A percentile compares a stretch with the other conserved stretches of the same genome.
Conservation (phyloP, 2,888 invertebrate genomes). For the Orchesellides sinensis region DNA sequence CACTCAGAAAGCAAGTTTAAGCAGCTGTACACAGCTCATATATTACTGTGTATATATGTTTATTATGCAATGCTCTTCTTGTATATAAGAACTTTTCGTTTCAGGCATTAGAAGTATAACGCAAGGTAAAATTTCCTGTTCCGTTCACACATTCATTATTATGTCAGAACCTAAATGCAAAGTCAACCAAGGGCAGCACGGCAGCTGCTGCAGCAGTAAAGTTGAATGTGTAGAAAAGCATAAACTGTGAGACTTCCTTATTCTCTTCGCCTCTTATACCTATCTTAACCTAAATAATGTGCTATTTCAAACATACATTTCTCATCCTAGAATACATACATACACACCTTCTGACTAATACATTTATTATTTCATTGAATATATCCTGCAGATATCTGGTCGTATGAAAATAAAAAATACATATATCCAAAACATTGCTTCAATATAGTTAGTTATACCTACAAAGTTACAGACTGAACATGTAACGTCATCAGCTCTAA, state of each 20-base stretch:
- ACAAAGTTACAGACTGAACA: not conserved
- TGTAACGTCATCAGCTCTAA: slow-evolving; percentile 14
- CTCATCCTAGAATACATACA: not conserved
- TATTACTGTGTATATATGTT: not conserved
- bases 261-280: no score
- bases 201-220: slow-evolving; percentile 45
- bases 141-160: slow-evolving; percentile 68
- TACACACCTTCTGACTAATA: no score
- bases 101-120: slow-evolving; percentile 16
- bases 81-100: not conserved
- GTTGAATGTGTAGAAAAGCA: no score
- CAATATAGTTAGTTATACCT: not conserved
- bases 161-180: slow-evolving; percentile 61
- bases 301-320: no score
- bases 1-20: not conserved
- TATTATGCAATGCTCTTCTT: not conserved
- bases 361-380: no score
- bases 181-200: slow-evolving; percentile 58
- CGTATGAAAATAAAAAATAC: no score
- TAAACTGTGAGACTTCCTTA: no score
- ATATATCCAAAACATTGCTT: not conserved
- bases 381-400: no score
- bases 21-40: slow-evolving; percentile 37
- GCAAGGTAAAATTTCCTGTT: slow-evolving; percentile 63
- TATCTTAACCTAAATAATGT: no score